phyloP scores from a whole-genome alignment of 2,888 invertebrate species.

The Dioctria linearis region DNA sequence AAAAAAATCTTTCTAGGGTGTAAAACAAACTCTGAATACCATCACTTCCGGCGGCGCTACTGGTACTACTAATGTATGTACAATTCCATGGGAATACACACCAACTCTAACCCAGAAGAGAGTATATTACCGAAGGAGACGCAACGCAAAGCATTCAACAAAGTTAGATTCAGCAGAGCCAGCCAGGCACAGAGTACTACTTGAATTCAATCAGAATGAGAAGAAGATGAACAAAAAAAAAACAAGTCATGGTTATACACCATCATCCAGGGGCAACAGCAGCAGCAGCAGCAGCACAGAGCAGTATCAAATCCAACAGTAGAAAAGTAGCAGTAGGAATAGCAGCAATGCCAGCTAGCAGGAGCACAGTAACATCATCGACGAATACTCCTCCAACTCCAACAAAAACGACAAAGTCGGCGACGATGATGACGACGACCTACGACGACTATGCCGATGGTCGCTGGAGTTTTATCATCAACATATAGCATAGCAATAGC shows the following conservation, averaged over 20 bases:
- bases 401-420: slow-evolving; percentile 19
- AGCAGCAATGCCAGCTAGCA: slow-evolving; percentile 11
- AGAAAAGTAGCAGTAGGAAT: background rate
- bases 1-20: slow-evolving; percentile 1
- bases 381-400: background rate
- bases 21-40: slow-evolving; percentile 61
- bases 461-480: too few species aligned
- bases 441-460: background rate
- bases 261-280: background rate
- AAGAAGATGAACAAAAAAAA: slow-evolving; percentile 9
- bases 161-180: slow-evolving; percentile 29
- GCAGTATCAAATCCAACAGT: too few species aligned
- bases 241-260: slow-evolving; percentile 14
- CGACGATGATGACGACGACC: background rate
- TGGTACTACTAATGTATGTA: slow-evolving; percentile 67
- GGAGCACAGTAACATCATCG: slow-evolving; percentile 26
- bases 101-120: slow-evolving; percentile 29
- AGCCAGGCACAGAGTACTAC: slow-evolving; percentile 32
- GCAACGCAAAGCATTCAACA: slow-evolving; percentile 44
- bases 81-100: slow-evolving; percentile 45
- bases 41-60: slow-evolving; percentile 72
- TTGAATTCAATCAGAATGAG: slow-evolving; percentile 51
- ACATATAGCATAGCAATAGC: too few species aligned
- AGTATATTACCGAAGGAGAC: slow-evolving; percentile 41
- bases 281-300: too few species aligned